Evolutionary conservation across 2,888 invertebrate genomes (phyloP), one percentile per base, ranked within the genome.

Genomic region (Metopia argyrocephala): DNA sequence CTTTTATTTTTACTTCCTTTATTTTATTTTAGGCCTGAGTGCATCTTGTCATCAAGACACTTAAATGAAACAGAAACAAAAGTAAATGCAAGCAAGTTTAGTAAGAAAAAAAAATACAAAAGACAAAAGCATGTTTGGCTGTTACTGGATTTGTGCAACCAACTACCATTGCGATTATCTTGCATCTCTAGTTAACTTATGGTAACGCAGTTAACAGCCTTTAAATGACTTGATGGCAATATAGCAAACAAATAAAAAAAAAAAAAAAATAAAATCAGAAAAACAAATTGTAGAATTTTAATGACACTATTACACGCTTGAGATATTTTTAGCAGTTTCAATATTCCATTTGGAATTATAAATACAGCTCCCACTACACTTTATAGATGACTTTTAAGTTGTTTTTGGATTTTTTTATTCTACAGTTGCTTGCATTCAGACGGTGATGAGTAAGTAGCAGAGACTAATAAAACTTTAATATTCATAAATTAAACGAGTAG

Each of bases 221-320:
- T 38, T 38, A 54, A 54, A 54, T 23, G 23, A 23, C 3, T 18
- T 18, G 1, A 2, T 1, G 31, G 31, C 12, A 38, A 9, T 38
- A n/a, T 38, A 15, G 12, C 9, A 15, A 38, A 9, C 12, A 38
- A 38, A 38, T 9, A 0, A 31, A 12, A 12, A 31, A 31, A 3
- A 31, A 31, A 31, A 31, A 12, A 0, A 38, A 31, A 31, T 0
- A 31, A 12, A 31, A 15, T 12, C 38, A 38, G 15, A 38, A 38
- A 38, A 9, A 38, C 12, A 15, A 15, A 12, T 66, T 66, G 61
- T 31, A 68, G 71, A 68, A 75, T 81, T 81, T 78, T 81, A 81
- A 81, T 81, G 78, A 78, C 81, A 81, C 74, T 81, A 78, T 81
- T 81, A 81, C 78, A 50, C 50, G 81, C 74, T 78, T 75, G 78